A percentile compares a stretch with the other conserved stretches of the same genome.
Conservation (phyloP, 2,888 invertebrate genomes). For the Drosophila meridionalis region DNA sequence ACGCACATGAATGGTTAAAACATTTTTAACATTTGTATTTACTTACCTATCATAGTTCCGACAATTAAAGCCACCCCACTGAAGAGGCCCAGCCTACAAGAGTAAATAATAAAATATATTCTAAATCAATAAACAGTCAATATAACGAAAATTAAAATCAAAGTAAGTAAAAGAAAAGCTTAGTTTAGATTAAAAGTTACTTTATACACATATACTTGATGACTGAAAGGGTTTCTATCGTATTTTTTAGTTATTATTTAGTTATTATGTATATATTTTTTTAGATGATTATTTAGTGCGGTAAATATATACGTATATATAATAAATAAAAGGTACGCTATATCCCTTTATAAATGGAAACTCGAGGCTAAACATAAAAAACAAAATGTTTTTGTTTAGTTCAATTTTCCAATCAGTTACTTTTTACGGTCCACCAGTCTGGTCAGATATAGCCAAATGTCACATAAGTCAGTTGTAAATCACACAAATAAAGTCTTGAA, state of each 20-base stretch:
- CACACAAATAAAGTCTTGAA: too few species aligned
- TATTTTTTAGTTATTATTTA: background rate
- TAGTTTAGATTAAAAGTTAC: background rate
- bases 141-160: too few species aligned
- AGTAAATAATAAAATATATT: background rate
- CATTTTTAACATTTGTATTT: background rate
- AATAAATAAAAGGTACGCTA: too few species aligned
- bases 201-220: background rate
- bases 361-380: too few species aligned
- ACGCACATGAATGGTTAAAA: background rate
- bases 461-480: too few species aligned
- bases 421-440: too few species aligned
- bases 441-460: too few species aligned
- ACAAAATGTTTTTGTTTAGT: too few species aligned
- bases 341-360: too few species aligned
- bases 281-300: too few species aligned
- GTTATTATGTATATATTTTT: background rate
- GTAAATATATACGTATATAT: too few species aligned
- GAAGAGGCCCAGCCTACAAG: slow-evolving; percentile 94
- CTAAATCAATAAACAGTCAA: background rate
- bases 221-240: background rate
- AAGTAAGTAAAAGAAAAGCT: background rate
- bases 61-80: slow-evolving; percentile 99
- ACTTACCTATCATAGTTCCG: slow-evolving; percentile 97
- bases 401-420: too few species aligned